Base-by-base conservation (phyloP, 2,888 invertebrate species). In the Pollenia angustigena region DNA sequence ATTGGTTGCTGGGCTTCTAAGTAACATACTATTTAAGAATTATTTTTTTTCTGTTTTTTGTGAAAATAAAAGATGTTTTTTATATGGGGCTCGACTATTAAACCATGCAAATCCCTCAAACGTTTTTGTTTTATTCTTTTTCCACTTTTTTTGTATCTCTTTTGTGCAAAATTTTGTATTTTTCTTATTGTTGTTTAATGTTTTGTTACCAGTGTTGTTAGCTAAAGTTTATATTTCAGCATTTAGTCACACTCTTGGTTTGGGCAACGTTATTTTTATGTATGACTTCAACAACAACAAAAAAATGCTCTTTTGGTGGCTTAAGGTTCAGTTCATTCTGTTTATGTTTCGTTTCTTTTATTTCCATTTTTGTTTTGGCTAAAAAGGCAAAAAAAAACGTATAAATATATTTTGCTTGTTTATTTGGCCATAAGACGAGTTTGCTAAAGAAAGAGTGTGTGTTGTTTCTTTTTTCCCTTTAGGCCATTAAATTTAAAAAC, bases 401-500 rank as follows among this genome's bases (percentile, higher is more conserved):
- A 64, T 23, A 10, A 10, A 58, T 46, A 12, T 12, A 8, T 66
- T 46, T 68, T 60, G 68, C 64, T 80, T 76, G 66, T 83, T 81
- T 76, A 64, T 54, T 54, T 81, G 69, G 52, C 72, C 16, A n/a
- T 32, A 76, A 78, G 83, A 79, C 44, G 56, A 84, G 85, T 79
- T 81, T 66, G n/a, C 40, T 66, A 32, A 32, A 74, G 40, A 18
- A 11, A 68, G 60, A 54, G 12, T 81, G 32, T n/a, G 18, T 68
- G 32, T 16, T 42, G 46, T 18, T 78, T 44, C 16, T 14, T 66
- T 54, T 32, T 44, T 50, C 75, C 82, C 79, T 76, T 85, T 76
- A 54, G 87, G 85, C 82, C 76, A 80, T 82, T 78, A 62, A 83
- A 78, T 72, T 78, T 76, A 52, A 83, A 87, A 74, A 84, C 56